Percentiles rank a stretch among this genome's conserved stretches.
These are phyloP conservation scores for Atractosteus spatula DNA, from an alignment of 2,113 vertebrate species.

Conservation along the genomic window DNA sequence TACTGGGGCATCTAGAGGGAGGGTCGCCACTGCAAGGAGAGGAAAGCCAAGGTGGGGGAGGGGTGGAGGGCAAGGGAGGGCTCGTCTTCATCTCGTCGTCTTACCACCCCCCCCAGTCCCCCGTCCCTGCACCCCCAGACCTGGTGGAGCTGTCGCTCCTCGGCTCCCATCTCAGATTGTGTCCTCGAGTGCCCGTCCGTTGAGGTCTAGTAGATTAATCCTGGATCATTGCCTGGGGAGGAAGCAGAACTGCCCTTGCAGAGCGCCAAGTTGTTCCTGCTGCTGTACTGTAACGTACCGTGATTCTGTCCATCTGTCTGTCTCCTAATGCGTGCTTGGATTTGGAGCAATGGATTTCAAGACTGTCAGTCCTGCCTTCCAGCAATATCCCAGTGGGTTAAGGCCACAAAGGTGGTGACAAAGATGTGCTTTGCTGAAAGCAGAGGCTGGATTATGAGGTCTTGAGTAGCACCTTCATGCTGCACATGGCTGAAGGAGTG, in stretches of 20 bases:
- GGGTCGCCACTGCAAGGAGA: constrained; percentile 26
- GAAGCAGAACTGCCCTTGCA: not conserved
- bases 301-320: not conserved
- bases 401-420: no score
- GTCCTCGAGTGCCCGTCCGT: constrained; percentile 34
- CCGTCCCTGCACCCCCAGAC: constrained; percentile 25
- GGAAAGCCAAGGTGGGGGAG: constrained; percentile 8
- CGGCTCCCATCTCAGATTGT: not conserved
- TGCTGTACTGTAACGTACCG: not conserved
- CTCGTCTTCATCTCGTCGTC: constrained; percentile 6
- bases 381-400: no score
- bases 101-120: constrained; percentile 21
- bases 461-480: no score
- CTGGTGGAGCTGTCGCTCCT: constrained; percentile 11
- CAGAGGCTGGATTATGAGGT: no score
- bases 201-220: constrained; percentile 22
- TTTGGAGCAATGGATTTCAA: no score
- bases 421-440: no score
- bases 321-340: not conserved
- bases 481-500: no score
- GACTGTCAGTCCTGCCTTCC: no score
- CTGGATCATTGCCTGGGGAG: not conserved
- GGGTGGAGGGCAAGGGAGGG: constrained; percentile 22
- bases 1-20: constrained; percentile 85
- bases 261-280: not conserved